These are phyloP conservation scores for Sesia bembeciformis DNA, from an alignment of 2,888 invertebrate genomes.

Conservation along the genomic window DNA sequence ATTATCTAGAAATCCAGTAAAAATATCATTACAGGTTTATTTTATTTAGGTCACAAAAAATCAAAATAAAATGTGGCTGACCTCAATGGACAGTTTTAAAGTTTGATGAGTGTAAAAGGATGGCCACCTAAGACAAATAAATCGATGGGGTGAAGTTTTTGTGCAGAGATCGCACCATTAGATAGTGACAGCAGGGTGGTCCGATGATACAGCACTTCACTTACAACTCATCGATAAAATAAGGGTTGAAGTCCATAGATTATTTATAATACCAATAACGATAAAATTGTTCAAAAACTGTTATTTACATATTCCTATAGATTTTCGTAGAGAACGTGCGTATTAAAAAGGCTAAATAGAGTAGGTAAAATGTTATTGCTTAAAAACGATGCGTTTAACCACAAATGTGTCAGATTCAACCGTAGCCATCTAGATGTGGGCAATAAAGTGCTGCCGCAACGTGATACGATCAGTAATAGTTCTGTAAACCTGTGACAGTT, in stretches of 20 bases:
- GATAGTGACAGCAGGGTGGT: slow-evolving; percentile 57
- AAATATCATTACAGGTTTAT: too few relatives aligned
- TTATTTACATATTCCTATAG: too few relatives aligned
- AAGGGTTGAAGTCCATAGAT: too few relatives aligned
- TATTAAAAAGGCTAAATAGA: too few relatives aligned
- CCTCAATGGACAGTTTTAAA: too few relatives aligned
- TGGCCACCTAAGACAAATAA: slow-evolving; percentile 62
- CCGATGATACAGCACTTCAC: slow-evolving; percentile 11
- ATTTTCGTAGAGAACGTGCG: too few relatives aligned
- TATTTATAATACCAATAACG: too few relatives aligned
- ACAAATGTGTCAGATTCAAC: not conserved
- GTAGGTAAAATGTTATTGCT: not conserved
- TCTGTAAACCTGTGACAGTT: slow-evolving; percentile 1
- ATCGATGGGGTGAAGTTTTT: slow-evolving; percentile 57
- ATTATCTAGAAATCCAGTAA: too few relatives aligned
- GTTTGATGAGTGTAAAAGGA: slow-evolving; percentile 45
- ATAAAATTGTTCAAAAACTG: too few relatives aligned
- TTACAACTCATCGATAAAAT: not conserved
- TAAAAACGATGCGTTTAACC: not conserved
- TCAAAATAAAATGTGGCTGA: too few relatives aligned
- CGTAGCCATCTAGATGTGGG: not conserved
- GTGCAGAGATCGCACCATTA: slow-evolving; percentile 41
- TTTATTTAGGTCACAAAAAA: too few relatives aligned
- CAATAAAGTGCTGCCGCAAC: slow-evolving; percentile 26
- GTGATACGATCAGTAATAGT: slow-evolving; percentile 27